A percentile compares a stretch with the other conserved stretches of the same genome.
These are phyloP conservation scores for Lepilemur ruficaudatus DNA, from an alignment of 2,797 vertebrate genomes.

Conservation along the genomic window DNA sequence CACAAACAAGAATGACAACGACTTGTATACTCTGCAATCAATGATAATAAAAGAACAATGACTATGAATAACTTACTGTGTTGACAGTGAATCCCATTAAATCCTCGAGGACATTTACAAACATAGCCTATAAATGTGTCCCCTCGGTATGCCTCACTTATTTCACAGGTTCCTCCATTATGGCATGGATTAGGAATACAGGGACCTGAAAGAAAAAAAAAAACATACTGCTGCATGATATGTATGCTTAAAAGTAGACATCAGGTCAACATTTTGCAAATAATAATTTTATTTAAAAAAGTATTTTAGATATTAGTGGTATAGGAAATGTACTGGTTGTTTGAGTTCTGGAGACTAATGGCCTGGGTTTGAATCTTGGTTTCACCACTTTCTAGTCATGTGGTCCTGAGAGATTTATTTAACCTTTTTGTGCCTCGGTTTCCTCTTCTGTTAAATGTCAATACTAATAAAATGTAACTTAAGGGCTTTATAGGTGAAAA, in stretches of 20 bases:
- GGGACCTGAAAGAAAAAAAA: constrained; percentile 89
- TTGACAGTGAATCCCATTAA: constrained; percentile 97
- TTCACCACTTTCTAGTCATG: neutral
- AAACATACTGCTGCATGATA: neutral
- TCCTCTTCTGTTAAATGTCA: neutral
- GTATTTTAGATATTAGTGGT: neutral
- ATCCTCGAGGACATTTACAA: constrained; percentile 95
- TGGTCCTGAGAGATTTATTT: neutral
- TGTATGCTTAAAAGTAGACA: neutral
- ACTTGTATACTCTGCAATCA: neutral
- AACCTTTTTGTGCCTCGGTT: neutral
- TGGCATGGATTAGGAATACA: constrained; percentile 98
- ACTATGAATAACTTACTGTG: constrained; percentile 92
- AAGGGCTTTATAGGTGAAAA: neutral
- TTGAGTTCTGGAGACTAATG: neutral
- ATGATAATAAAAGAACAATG: constrained; percentile 4
- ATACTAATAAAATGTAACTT: neutral
- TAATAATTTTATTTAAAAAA: neutral
- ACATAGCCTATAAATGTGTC: constrained; percentile 98
- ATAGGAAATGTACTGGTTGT: neutral
- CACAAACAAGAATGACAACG: neutral
- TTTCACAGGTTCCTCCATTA: constrained; percentile 96
- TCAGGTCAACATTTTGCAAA: neutral
- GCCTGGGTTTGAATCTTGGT: neutral
- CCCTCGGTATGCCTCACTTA: constrained; percentile 96